Evolutionary conservation across 1,140 invertebrate species (phyloP).

Genomic region (Eumaeus atala): DNA sequence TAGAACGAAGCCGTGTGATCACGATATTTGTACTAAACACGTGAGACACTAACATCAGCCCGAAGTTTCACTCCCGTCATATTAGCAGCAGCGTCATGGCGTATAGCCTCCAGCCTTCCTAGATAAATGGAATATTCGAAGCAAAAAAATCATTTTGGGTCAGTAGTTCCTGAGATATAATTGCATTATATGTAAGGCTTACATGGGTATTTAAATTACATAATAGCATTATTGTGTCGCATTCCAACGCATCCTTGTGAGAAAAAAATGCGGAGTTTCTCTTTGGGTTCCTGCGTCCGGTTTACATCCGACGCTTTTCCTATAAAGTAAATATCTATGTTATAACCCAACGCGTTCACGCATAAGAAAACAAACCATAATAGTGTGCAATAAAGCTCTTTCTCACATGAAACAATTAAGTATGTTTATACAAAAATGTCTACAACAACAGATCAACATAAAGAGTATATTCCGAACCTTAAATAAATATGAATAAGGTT

Average conservation of each 20-base stretch:
- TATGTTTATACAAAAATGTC: background rate
- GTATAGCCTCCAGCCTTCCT: no score
- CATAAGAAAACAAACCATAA: background rate
- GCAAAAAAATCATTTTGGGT: background rate
- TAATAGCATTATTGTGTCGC: slow-evolving; percentile 42
- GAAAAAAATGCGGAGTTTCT: slow-evolving; percentile 54
- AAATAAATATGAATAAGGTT: background rate
- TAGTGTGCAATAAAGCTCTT: background rate
- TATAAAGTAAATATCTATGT: slow-evolving; percentile 41
- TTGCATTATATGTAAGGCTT: background rate
- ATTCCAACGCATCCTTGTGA: slow-evolving; percentile 50
- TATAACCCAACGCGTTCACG: slow-evolving; percentile 2
- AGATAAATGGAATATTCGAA: no score
- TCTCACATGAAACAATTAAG: background rate
- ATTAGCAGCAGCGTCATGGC: no score
- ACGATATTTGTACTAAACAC: no score
- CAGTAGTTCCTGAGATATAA: background rate
- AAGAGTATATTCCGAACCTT: background rate
- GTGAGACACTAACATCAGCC: no score
- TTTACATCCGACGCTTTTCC: slow-evolving; percentile 59
- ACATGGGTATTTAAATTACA: slow-evolving; percentile 24
- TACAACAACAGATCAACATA: background rate
- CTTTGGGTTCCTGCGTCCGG: slow-evolving; percentile 56
- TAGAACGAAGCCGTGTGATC: no score
- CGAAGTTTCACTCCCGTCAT: no score